Conservation (phyloP, 2,113 vertebrate species). For the Otolemur garnettii region DNA sequence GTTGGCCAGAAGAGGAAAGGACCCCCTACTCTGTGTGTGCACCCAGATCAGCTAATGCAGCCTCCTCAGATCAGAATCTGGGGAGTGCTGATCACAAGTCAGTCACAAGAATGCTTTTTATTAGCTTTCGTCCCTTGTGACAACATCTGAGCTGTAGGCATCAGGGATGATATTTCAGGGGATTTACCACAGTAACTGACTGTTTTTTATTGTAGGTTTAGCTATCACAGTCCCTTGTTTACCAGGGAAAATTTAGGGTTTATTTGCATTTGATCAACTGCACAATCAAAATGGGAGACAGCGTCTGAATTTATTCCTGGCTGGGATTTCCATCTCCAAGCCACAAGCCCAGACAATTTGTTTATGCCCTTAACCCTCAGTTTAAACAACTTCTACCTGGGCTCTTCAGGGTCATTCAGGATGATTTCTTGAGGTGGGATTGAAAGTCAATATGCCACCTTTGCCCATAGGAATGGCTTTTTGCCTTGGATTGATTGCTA, state of each 20-base stretch:
- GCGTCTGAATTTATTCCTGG: neutral
- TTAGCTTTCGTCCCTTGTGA: neutral
- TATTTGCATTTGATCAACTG: slow-evolving; percentile 48
- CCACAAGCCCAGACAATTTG: neutral
- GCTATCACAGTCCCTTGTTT: neutral
- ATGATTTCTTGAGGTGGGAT: slow-evolving; percentile 15
- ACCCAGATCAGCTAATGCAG: neutral
- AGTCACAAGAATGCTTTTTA: neutral
- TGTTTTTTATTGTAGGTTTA: neutral
- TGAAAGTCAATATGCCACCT: neutral
- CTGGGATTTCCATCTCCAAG: neutral
- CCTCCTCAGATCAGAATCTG: neutral
- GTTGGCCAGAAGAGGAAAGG: neutral
- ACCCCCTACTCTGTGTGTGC: neutral
- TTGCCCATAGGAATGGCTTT: neutral
- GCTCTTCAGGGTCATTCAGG: slow-evolving; percentile 20
- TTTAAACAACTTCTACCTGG: slow-evolving; percentile 53
- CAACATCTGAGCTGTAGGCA: neutral
- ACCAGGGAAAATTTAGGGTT: neutral
- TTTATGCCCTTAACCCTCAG: neutral
- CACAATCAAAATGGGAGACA: slow-evolving; percentile 8
- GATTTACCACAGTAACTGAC: neutral
- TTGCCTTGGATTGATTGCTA: neutral
- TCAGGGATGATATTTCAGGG: neutral
- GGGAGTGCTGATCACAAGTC: too few relatives aligned